Base-by-base conservation (phyloP, 92 coral and sea anemone species). In the Plumapathes pennacea region DNA sequence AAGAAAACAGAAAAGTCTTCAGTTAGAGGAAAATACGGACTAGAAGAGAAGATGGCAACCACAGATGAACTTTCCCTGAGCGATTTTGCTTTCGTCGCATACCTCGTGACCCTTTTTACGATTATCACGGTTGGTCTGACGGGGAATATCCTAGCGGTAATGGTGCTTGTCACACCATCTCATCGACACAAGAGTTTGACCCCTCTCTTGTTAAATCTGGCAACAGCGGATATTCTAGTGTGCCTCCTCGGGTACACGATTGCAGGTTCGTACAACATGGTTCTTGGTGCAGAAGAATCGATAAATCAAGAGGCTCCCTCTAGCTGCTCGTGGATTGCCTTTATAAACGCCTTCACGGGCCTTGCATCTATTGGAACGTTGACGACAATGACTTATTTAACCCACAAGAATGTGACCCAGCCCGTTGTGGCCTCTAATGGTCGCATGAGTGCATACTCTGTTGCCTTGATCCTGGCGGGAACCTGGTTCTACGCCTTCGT, bases 251-350 rank as follows among this genome's bases (percentile, higher is more conserved):
- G 73, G 0, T 66, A 66, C 39, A 80, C 76, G 10, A 63, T 80
- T 21, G 47, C 87, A 5, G 62, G 72, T 4, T 63, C 71, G 60
- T 80, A 80, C 60, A 80, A 80, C 82, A 50, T 76, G 33, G n/a
- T n/a, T n/a, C n/a, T n/a, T n/a, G n/a, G n/a, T n/a, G 65, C 57
- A 40, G 82, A 67, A 15, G 28, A 56, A n/a, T 55, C 74, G 14
- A 72, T 63, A 65, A 52, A 57, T 2, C 48, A 53, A 13, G 69
- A 42, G 1, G 57, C 48, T 18, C 74, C 53, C 41, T 18, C 41
- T 1, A 57, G 80, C 4, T 80, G 87, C 59, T 47, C 34, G 10
- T 80, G 87, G 87, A 44, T 80, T 21, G 87, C 87, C 19, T 74
- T 80, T 31, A 73, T 80, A 50, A 80, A 80, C 71, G 57, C 74